A percentile compares a stretch with the other conserved stretches of the same genome.
Evolutionary conservation across 1,140 invertebrate species (phyloP).

Genomic region (Anoplolepis gracilipes): DNA sequence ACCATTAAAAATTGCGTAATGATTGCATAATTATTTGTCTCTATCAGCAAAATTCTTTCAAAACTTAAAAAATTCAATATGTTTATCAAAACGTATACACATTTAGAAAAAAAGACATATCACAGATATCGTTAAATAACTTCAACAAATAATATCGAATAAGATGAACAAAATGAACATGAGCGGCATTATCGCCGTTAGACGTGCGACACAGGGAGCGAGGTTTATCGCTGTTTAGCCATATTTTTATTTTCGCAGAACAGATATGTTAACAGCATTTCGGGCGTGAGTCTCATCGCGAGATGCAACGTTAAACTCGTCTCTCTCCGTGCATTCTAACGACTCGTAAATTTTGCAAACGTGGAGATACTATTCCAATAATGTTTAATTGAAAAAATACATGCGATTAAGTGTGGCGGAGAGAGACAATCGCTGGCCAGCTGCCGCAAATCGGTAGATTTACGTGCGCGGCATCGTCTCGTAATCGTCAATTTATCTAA

Average conservation of each 20-base stretch:
- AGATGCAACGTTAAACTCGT: not conserved
- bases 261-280: conserved; percentile 59
- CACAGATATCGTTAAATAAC: too few relatives aligned
- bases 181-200: conserved; percentile 41
- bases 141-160: too few relatives aligned
- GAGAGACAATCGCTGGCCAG: conserved; percentile 53
- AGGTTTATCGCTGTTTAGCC: conserved; percentile 53
- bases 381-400: conserved; percentile 77
- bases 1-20: not conserved
- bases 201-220: not conserved
- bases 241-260: conserved; percentile 42
- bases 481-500: conserved; percentile 78
- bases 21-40: conserved; percentile 1
- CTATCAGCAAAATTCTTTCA: too few relatives aligned
- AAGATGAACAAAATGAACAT: not conserved
- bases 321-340: conserved; percentile 16
- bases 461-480: conserved; percentile 55
- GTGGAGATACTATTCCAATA: conserved; percentile 9
- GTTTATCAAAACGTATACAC: too few relatives aligned
- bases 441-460: conserved; percentile 10
- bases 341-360: conserved; percentile 30
- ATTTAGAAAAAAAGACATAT: too few relatives aligned
- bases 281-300: not conserved
- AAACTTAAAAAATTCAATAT: not conserved
- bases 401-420: conserved; percentile 58